These are phyloP conservation scores for Anaspis maculata DNA, from an alignment of 2,888 invertebrate species.

Conservation along the genomic window DNA sequence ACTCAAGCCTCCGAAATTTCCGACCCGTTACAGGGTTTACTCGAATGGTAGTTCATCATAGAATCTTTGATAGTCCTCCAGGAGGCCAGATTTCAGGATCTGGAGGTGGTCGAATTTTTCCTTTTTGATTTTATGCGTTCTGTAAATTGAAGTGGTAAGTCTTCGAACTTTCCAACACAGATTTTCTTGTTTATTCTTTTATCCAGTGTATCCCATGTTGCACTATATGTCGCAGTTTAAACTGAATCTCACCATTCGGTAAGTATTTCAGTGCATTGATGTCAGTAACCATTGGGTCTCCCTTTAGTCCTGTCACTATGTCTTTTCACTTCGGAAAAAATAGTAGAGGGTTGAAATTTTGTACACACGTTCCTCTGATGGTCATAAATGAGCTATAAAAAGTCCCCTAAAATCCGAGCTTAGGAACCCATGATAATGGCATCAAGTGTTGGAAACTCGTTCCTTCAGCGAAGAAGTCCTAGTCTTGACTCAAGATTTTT, in stretches of 20 bases:
- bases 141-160: neutral
- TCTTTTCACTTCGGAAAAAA: too few species aligned
- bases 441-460: too few species aligned
- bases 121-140: neutral
- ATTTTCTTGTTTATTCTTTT: neutral
- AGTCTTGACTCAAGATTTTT: too few species aligned
- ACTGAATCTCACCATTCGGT: neutral
- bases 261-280: conserved; percentile 1
- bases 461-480: too few species aligned
- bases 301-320: too few species aligned
- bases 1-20: too few species aligned
- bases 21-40: neutral
- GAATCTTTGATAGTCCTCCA: neutral
- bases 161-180: neutral
- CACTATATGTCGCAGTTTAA: conserved; percentile 1
- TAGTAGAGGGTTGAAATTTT: too few species aligned
- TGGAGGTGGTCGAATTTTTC: neutral
- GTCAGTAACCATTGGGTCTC: conserved; percentile 2
- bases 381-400: too few species aligned
- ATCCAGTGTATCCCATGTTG: neutral
- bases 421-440: too few species aligned
- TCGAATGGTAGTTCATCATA: neutral
- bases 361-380: too few species aligned
- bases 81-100: neutral
- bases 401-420: too few species aligned